Conservation (phyloP, 2,888 invertebrate species). For the Druceiella hillmani region DNA sequence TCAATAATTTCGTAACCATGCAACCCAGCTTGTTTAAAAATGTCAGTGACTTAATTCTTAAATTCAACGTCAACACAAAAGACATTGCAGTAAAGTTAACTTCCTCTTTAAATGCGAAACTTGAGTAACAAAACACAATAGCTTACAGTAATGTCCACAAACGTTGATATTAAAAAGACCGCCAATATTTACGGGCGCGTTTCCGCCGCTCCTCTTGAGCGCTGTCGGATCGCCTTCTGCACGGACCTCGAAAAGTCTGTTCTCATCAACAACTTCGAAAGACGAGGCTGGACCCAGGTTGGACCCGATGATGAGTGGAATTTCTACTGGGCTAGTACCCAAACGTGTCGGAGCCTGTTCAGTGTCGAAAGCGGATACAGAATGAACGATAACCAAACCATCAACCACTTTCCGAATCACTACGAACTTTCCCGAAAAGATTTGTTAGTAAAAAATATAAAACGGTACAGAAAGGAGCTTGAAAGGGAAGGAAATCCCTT, state of each 20-base stretch:
- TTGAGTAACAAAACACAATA: too few relatives aligned
- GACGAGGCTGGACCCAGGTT: slow-evolving; percentile 85
- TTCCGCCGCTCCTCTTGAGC: slow-evolving; percentile 38
- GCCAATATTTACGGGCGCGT: slow-evolving; percentile 46
- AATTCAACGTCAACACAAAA: too few relatives aligned
- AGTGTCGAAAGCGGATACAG: slow-evolving; percentile 89
- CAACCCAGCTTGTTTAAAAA: too few relatives aligned
- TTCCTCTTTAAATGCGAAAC: too few relatives aligned
- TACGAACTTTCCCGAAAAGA: slow-evolving; percentile 95
- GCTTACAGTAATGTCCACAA: too few relatives aligned
- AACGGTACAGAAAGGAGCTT: slow-evolving; percentile 86
- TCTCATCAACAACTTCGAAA: slow-evolving; percentile 85
- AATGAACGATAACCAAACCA: slow-evolving; percentile 88
- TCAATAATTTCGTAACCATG: too few relatives aligned
- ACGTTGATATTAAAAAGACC: too few relatives aligned
- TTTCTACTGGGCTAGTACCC: slow-evolving; percentile 91
- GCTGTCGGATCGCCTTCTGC: slow-evolving; percentile 59
- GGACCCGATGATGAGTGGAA: slow-evolving; percentile 93
- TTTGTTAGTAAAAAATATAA: slow-evolving; percentile 92
- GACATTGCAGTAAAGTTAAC: too few relatives aligned
- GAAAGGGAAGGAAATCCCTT: slow-evolving; percentile 85
- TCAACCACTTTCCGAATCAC: slow-evolving; percentile 96
- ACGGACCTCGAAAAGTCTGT: slow-evolving; percentile 94
- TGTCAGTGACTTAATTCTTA: too few relatives aligned
- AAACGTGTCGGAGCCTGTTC: slow-evolving; percentile 86